These are phyloP conservation scores for Scomber scombrus DNA, from an alignment of 2,113 vertebrate species.

Conservation along the genomic window DNA sequence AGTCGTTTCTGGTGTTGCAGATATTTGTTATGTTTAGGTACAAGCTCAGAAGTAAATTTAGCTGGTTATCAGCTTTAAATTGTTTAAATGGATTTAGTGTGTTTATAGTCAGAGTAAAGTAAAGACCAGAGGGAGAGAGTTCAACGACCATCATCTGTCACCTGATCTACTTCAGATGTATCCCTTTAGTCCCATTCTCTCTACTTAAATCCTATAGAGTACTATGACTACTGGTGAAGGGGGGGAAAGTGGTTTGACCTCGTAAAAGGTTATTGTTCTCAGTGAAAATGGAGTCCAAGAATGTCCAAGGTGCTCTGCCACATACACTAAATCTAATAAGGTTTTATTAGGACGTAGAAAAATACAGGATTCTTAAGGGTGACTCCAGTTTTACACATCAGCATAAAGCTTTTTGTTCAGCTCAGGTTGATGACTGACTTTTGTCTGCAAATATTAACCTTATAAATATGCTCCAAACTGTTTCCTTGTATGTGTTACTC, in stretches of 20 bases:
- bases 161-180: neutral
- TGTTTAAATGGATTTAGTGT: conserved; percentile 7
- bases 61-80: conserved; percentile 13
- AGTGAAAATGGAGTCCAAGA: neutral
- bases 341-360: conserved; percentile 25
- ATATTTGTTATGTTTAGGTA: neutral
- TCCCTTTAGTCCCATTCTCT: neutral
- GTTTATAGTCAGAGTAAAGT: neutral
- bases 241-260: neutral
- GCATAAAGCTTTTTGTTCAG: neutral
- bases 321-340: conserved; percentile 37
- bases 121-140: neutral
- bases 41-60: neutral
- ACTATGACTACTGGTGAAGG: neutral
- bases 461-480: neutral
- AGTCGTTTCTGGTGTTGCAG: neutral
- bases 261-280: conserved; percentile 40
- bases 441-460: neutral
- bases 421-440: neutral
- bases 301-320: conserved; percentile 8
- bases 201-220: neutral
- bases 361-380: neutral
- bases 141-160: neutral
- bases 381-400: conserved; percentile 5
- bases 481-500: neutral